A percentile compares a stretch with the other conserved stretches of the same genome.
Evolutionary conservation across 2,113 vertebrate species (phyloP).

Genomic region (Gadus macrocephalus): DNA sequence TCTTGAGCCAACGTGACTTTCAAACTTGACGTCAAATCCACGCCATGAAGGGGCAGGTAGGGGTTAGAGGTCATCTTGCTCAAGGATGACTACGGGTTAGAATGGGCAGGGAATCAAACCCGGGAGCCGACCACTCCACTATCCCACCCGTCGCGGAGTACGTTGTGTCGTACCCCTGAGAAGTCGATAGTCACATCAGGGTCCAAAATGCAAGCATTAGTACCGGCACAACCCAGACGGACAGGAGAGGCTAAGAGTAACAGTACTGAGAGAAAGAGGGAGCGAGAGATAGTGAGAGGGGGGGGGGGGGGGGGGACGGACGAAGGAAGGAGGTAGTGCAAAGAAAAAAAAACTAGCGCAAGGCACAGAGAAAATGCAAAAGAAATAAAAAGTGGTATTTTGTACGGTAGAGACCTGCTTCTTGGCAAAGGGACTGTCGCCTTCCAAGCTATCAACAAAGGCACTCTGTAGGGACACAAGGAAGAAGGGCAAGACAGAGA

Average conservation of each 20-base stretch:
- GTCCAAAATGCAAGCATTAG: too few relatives aligned
- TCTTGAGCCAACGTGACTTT: too few relatives aligned
- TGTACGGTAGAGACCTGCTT: conserved; percentile 78
- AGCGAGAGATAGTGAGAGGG: neutral
- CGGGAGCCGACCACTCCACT: too few relatives aligned
- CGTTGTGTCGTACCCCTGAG: too few relatives aligned
- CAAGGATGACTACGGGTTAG: too few relatives aligned
- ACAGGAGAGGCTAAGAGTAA: neutral
- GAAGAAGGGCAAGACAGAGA: conserved; percentile 55
- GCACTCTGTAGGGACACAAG: conserved; percentile 81
- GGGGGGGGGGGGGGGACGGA: neutral
- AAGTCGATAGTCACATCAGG: too few relatives aligned
- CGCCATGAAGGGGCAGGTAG: too few relatives aligned
- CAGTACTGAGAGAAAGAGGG: neutral
- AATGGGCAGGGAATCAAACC: too few relatives aligned
- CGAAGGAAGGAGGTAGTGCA: conserved; percentile 37
- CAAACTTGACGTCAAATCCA: too few relatives aligned
- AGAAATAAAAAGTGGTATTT: conserved; percentile 46
- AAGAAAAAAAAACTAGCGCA: conserved; percentile 59
- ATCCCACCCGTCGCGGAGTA: too few relatives aligned
- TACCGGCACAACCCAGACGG: too few relatives aligned
- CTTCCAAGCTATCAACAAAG: conserved; percentile 85
- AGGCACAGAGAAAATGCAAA: conserved; percentile 68
- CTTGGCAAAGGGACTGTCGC: conserved; percentile 81
- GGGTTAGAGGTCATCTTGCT: too few relatives aligned